These are phyloP conservation scores for Pteruthius melanotis DNA, from an alignment of 2,113 vertebrate genomes.

Conservation along the genomic window DNA sequence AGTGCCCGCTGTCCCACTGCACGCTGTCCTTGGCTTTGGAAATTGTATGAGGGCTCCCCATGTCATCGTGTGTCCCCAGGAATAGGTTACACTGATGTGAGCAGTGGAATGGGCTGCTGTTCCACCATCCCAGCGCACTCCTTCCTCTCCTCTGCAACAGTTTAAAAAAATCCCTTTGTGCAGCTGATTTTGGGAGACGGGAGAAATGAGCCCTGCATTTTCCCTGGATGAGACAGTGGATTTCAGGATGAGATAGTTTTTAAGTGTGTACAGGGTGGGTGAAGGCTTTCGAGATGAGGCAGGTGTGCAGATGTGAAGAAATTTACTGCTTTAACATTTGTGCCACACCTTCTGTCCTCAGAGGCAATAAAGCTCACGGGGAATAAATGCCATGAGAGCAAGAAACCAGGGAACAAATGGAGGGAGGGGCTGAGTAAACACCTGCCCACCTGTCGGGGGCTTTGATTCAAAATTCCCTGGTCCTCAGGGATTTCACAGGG, in stretches of 20 bases:
- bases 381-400: background rate
- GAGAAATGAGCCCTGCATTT: background rate
- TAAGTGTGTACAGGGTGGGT: background rate
- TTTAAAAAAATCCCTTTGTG: background rate
- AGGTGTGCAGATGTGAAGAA: background rate
- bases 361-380: background rate
- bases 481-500: background rate
- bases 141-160: background rate
- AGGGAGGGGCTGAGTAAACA: background rate
- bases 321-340: background rate
- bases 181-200: background rate
- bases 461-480: background rate
- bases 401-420: background rate
- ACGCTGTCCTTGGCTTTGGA: background rate
- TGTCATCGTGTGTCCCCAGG: background rate
- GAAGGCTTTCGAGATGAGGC: background rate
- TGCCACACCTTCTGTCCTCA: background rate
- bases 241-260: background rate
- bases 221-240: background rate
- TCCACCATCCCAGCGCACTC: fast-evolving
- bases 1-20: background rate
- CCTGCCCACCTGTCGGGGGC: background rate
- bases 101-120: background rate
- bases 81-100: fast-evolving
- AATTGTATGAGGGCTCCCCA: fast-evolving